These are phyloP conservation scores for Diplosoma virens DNA, from an alignment of 23 tunicate species.

Conservation along the genomic window DNA sequence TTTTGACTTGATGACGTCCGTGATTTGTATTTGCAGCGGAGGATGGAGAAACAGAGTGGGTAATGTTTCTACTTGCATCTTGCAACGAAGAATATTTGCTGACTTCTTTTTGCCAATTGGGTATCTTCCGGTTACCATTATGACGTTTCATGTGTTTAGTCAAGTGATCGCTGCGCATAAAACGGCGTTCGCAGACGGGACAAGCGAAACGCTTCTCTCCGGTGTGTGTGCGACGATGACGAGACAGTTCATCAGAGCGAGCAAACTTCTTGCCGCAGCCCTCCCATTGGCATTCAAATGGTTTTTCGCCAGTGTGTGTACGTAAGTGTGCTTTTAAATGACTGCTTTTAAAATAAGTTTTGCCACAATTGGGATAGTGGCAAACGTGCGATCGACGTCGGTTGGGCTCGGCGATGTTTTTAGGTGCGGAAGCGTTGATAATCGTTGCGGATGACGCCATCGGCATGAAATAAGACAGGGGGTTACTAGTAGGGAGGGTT, in stretches of 20 bases:
- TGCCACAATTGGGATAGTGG: constrained; percentile 77
- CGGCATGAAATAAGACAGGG: neutral
- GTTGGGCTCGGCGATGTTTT: constrained; percentile 13
- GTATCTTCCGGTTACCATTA: constrained; percentile 74
- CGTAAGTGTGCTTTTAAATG: constrained; percentile 97
- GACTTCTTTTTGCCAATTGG: constrained; percentile 94
- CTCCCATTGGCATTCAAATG: constrained; percentile 87
- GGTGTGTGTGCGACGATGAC: constrained; percentile 93
- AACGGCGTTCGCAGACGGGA: constrained; percentile 85
- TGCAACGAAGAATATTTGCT: constrained; percentile 33
- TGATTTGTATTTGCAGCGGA: neutral
- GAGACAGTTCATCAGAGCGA: constrained; percentile 91
- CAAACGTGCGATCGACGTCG: constrained; percentile 79
- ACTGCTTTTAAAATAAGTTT: constrained; percentile 93
- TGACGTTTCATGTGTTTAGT: constrained; percentile 98
- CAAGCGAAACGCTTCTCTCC: constrained; percentile 96
- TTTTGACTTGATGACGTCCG: constrained; percentile 62
- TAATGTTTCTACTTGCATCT: neutral
- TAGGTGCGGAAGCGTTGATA: neutral
- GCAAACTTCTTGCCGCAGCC: constrained; percentile 94
- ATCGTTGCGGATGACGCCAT: neutral
- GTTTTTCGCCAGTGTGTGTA: constrained; percentile 97
- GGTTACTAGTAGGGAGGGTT: constrained; percentile 3
- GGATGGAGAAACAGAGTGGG: neutral
- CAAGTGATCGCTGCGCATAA: constrained; percentile 97